These are phyloP conservation scores for Keiferia lycopersicella DNA, from an alignment of 2,888 invertebrate genomes.

Conservation along the genomic window DNA sequence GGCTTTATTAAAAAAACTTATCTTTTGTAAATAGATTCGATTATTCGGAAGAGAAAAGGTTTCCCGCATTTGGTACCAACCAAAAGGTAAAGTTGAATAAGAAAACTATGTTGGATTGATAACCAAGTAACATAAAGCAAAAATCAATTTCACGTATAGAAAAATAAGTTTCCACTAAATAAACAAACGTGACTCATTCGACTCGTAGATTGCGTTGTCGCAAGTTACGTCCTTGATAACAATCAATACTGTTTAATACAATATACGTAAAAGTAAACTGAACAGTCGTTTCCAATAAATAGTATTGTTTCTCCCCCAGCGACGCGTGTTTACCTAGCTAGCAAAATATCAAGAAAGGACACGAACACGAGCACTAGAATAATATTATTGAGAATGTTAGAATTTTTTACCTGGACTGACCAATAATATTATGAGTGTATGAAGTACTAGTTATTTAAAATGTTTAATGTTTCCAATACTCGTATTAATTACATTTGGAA, in stretches of 20 bases:
- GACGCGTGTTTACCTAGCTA: background rate
- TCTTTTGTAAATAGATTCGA: too few species aligned
- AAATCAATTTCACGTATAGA: background rate
- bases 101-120: too few species aligned
- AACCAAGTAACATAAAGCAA: background rate
- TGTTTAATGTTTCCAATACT: too few species aligned
- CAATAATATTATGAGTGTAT: too few species aligned
- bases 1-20: too few species aligned
- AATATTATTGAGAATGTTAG: background rate
- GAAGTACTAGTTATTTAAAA: too few species aligned
- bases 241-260: conserved; percentile 2
- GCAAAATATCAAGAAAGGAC: background rate
- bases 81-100: too few species aligned
- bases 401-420: background rate
- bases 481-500: background rate
- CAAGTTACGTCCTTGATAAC: conserved; percentile 15
- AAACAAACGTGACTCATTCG: conserved; percentile 6
- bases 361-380: background rate
- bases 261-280: conserved; percentile 7
- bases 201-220: conserved; percentile 11
- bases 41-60: too few species aligned
- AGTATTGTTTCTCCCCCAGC: background rate
- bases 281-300: background rate
- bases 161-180: background rate
- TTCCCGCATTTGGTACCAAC: too few species aligned